These are phyloP conservation scores for Ips nitidus DNA, from an alignment of 1,140 invertebrate genomes.

Conservation along the genomic window DNA sequence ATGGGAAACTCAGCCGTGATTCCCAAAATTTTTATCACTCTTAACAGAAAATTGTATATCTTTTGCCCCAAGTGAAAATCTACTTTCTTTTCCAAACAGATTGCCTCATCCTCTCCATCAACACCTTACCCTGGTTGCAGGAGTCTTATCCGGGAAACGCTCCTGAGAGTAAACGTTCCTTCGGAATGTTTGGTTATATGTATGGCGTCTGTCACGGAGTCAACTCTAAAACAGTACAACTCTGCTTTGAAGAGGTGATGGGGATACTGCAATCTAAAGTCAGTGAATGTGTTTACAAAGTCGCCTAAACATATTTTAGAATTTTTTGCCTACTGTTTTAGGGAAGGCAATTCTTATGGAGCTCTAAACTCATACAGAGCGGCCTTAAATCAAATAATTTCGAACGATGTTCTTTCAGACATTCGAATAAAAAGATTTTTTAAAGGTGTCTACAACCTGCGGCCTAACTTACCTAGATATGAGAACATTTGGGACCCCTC, in stretches of 20 bases:
- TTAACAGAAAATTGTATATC: slow-evolving; percentile 3
- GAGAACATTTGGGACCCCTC: slow-evolving; percentile 16
- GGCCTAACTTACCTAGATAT: slow-evolving; percentile 17
- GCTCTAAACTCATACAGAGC: slow-evolving; percentile 17
- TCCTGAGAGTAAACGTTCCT: neutral
- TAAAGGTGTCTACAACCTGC: slow-evolving; percentile 20
- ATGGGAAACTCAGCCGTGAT: slow-evolving; percentile 16
- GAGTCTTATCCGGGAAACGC: slow-evolving; percentile 40
- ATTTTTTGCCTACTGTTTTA: slow-evolving; percentile 21
- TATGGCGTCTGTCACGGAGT: slow-evolving; percentile 1
- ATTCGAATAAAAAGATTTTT: slow-evolving; percentile 18
- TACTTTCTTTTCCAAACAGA: slow-evolving; percentile 8
- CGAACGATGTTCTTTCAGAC: neutral
- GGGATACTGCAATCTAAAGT: slow-evolving; percentile 9
- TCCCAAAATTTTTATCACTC: slow-evolving; percentile 4
- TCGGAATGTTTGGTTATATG: slow-evolving; percentile 10
- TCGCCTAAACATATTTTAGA: neutral
- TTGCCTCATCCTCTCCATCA: slow-evolving; percentile 5
- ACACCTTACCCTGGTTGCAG: slow-evolving; percentile 37
- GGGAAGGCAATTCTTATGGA: slow-evolving; percentile 14
- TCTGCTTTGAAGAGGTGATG: slow-evolving; percentile 16
- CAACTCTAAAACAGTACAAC: neutral
- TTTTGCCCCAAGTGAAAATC: slow-evolving; percentile 10
- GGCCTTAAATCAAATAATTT: slow-evolving; percentile 5
- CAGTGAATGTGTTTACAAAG: slow-evolving; percentile 6